Conservation (phyloP, 2,797 vertebrate species). For the Catamblyrhynchus diadema region DNA sequence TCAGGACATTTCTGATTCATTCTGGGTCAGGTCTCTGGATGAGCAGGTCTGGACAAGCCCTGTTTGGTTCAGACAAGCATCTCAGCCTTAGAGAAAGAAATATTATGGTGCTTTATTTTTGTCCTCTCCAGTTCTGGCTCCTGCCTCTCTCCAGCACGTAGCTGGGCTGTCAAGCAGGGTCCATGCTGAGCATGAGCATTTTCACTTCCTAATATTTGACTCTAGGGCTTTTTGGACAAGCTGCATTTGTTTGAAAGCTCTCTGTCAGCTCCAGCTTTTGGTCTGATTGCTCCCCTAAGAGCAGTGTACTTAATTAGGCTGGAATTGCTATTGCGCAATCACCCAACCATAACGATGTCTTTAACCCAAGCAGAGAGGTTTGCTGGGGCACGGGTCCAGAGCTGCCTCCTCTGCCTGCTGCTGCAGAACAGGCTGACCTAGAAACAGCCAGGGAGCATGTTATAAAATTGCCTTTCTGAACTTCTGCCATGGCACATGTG, state of each 20-base stretch:
- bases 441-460: background rate
- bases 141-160: background rate
- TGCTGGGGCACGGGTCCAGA: background rate
- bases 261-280: slow-evolving; percentile 30
- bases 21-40: background rate
- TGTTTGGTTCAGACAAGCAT: background rate
- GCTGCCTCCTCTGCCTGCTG: background rate
- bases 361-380: background rate
- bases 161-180: background rate
- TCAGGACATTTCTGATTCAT: background rate
- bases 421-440: slow-evolving; percentile 56
- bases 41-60: background rate
- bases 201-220: slow-evolving; percentile 6
- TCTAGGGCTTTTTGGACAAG: slow-evolving; percentile 2
- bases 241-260: slow-evolving; percentile 6
- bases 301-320: slow-evolving; percentile 26
- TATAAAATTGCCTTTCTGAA: background rate
- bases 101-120: background rate
- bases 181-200: background rate
- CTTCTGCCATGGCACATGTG: background rate
- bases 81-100: background rate
- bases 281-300: slow-evolving; percentile 29
- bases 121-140: background rate
- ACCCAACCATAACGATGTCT: background rate
- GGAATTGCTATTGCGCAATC: slow-evolving; percentile 3